These are phyloP conservation scores for Trididemnum nubilum DNA, from an alignment of 23 tunicate genomes.

Conservation along the genomic window DNA sequence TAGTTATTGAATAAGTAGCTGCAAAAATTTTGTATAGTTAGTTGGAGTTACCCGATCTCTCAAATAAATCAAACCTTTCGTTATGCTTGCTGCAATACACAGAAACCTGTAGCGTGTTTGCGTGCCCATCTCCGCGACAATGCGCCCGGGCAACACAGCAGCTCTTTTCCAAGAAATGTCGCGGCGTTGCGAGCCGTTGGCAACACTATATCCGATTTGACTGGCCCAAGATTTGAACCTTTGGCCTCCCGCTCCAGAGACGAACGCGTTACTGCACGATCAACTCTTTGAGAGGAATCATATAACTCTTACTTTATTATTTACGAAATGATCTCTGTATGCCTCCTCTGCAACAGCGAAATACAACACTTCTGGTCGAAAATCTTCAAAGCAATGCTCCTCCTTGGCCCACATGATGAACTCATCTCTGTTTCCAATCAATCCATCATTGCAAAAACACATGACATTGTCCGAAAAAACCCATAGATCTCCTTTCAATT, in stretches of 20 bases:
- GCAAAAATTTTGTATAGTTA: too few relatives aligned
- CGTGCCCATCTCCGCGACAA: background rate
- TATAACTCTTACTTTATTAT: slow-evolving; percentile 50
- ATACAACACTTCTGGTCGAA: slow-evolving; percentile 61
- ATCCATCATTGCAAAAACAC: slow-evolving; percentile 57
- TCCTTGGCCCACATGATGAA: slow-evolving; percentile 76
- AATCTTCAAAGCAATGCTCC: slow-evolving; percentile 67
- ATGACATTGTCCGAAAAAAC: slow-evolving; percentile 65
- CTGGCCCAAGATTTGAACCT: background rate
- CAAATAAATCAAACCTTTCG: background rate
- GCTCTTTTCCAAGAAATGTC: background rate
- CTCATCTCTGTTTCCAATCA: slow-evolving; percentile 57
- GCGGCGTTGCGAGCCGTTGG: background rate
- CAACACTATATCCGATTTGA: background rate
- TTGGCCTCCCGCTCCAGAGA: background rate
- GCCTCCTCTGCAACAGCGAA: slow-evolving; percentile 76
- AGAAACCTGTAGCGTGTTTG: background rate
- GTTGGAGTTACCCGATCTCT: too few relatives aligned
- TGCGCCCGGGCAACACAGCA: background rate
- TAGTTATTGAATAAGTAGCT: too few relatives aligned
- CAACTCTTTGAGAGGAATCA: too few relatives aligned
- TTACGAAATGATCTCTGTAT: slow-evolving; percentile 58
- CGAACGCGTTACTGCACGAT: too few relatives aligned
- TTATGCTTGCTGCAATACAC: background rate
- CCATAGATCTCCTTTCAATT: slow-evolving; percentile 76